These are phyloP conservation scores for Caenorhabditis auriculariae DNA, from an alignment of 2,888 invertebrate genomes.

Conservation along the genomic window DNA sequence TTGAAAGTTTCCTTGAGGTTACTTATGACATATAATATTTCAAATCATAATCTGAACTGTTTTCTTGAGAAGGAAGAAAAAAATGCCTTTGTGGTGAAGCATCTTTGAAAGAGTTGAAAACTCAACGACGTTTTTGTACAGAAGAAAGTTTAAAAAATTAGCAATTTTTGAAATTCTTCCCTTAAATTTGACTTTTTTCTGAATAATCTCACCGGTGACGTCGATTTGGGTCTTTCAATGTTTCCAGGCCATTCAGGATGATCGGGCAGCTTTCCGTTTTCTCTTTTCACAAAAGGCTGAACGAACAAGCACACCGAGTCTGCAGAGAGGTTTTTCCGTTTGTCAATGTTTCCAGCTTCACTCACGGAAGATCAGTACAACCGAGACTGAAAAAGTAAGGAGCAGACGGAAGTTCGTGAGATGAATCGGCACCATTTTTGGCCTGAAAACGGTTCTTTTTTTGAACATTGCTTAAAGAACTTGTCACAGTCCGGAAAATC, in stretches of 20 bases:
- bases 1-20: no score
- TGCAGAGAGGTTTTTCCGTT: neutral
- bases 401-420: conserved; percentile 16
- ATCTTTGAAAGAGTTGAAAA: no score
- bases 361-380: conserved; percentile 22
- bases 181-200: no score
- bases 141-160: no score
- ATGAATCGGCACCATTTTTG: conserved; percentile 6
- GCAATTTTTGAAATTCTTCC: no score
- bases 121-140: no score
- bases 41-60: neutral
- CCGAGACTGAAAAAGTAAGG: conserved; percentile 1
- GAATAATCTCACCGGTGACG: conserved; percentile 10
- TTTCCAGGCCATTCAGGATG: conserved; percentile 2
- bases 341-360: neutral
- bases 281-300: conserved; percentile 14
- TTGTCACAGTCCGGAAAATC: no score
- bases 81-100: no score
- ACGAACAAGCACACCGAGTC: conserved; percentile 15
- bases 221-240: conserved; percentile 14
- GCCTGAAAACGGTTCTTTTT: conserved; percentile 3
- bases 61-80: neutral
- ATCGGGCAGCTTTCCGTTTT: conserved; percentile 8
- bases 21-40: neutral
- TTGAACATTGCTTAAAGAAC: no score